Conservation (phyloP, 2,797 vertebrate genomes). For the Hydrophis major region DNA sequence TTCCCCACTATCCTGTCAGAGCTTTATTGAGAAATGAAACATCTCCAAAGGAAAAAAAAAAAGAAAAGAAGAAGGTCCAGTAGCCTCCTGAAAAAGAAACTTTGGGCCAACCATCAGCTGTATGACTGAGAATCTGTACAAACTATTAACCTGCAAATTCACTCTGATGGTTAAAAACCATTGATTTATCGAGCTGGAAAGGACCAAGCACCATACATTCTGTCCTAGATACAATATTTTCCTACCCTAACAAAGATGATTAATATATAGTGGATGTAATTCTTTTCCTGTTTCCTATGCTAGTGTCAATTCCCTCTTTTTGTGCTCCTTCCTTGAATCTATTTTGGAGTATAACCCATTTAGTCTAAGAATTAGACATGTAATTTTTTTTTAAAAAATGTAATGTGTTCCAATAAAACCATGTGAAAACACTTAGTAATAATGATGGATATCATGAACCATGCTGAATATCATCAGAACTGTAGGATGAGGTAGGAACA, state of each 20-base stretch:
- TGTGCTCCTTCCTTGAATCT: background rate
- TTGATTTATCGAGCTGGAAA: background rate
- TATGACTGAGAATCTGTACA: no score
- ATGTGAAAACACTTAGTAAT: background rate
- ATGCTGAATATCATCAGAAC: background rate
- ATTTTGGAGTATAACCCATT: background rate
- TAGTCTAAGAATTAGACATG: no score
- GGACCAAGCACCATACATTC: background rate
- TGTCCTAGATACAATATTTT: background rate
- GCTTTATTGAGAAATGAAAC: no score
- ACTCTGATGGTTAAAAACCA: background rate
- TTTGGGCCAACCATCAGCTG: no score
- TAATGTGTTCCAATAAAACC: background rate
- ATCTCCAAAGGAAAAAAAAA: no score
- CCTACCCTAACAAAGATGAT: background rate
- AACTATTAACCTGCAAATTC: background rate
- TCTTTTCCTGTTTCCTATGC: no score
- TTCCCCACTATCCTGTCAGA: no score
- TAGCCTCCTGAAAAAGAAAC: no score
- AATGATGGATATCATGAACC: background rate
- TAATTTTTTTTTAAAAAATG: background rate
- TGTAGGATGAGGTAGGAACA: background rate
- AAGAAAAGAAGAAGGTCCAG: no score
- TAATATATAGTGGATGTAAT: background rate
- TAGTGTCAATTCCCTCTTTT: background rate